Conservation (phyloP, 2,888 invertebrate species). For the Coleophora flavipennella region DNA sequence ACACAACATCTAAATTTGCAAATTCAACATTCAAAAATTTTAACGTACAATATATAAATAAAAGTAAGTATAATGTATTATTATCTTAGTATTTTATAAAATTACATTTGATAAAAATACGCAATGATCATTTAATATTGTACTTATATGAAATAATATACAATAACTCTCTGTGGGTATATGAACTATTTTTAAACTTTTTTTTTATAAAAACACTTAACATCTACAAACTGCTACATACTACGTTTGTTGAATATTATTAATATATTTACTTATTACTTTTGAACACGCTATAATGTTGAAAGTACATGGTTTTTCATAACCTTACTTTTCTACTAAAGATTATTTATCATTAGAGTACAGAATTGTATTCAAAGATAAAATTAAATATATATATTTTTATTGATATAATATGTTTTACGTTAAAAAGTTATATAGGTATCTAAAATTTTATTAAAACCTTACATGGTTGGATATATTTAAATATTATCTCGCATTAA, state of each 20-base stretch:
- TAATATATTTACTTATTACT: slow-evolving; percentile 12
- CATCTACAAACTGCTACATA: slow-evolving; percentile 26
- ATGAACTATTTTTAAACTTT: slow-evolving; percentile 49
- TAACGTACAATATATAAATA: slow-evolving; percentile 12
- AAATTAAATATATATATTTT: too few relatives aligned
- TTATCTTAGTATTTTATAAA: too few relatives aligned
- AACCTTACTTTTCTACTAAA: too few relatives aligned
- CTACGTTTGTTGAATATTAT: slow-evolving; percentile 2
- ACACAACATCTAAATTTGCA: slow-evolving; percentile 16
- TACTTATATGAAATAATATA: slow-evolving; percentile 12
- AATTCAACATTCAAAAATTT: slow-evolving; percentile 15
- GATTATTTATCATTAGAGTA: slow-evolving; percentile 8
- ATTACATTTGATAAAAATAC: too few relatives aligned
- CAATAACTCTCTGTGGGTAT: slow-evolving; percentile 45
- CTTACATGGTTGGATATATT: too few relatives aligned
- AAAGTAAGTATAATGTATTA: too few relatives aligned
- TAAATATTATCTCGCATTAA: too few relatives aligned
- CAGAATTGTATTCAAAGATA: too few relatives aligned
- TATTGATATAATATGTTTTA: too few relatives aligned
- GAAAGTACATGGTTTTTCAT: slow-evolving; percentile 2
- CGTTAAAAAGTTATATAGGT: too few relatives aligned
- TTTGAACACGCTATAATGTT: slow-evolving; percentile 21
- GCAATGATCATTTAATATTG: too few relatives aligned
- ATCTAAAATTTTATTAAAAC: too few relatives aligned
- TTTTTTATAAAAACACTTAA: slow-evolving; percentile 65